Evolutionary conservation across 1,140 invertebrate species (phyloP), one percentile per base, ranked within the genome.

Genomic region (Bursaphelenchus mucronatus): DNA sequence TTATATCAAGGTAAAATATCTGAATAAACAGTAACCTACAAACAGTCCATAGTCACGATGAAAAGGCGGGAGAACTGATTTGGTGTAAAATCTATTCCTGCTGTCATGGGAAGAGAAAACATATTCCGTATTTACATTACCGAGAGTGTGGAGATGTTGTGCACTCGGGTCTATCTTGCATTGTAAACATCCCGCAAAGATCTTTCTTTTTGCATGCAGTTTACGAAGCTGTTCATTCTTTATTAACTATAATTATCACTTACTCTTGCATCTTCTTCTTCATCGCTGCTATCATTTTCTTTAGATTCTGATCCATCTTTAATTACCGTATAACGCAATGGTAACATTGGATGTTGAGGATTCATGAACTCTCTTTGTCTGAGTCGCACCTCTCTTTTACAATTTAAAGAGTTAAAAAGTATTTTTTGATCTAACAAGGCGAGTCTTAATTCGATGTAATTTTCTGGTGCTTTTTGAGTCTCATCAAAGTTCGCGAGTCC

Each of bases 281-380:
- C 61, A 8, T 62, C 58, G 61, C 61, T 62, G 61, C 58, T 62
- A 40, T 52, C 61, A 50, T 62, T 62, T 13, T 63, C 61, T 13
- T 62, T 40, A 17, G 15, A 50, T 13, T 17, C 15, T 10, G 13
- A 15, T 15, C 15, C 17, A 15, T 62, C 51, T 15, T 62, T 39
- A n/a, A 30, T 30, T 5, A 30, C 30, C 30, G 30, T 30, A 30
- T 39, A 43, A n/a, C 44, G 61, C 39, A 62, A 11, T n/a, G 61
- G 61, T 3, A 62, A 49, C 11, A 62, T 21, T 1, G 61, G 61
- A 50, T 63, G 51, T 21, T 52, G 46, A n/a, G 47, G 61, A 61
- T 62, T 13, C 51, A 43, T 13, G 15, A 11, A 43, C 5, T 43
- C 61, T 39, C 61, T 13, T 19, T 30, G 54, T 43, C 57, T 13